phyloP scores from a whole-genome alignment of 2,888 invertebrate genomes.

The Augochlorella aurata region DNA sequence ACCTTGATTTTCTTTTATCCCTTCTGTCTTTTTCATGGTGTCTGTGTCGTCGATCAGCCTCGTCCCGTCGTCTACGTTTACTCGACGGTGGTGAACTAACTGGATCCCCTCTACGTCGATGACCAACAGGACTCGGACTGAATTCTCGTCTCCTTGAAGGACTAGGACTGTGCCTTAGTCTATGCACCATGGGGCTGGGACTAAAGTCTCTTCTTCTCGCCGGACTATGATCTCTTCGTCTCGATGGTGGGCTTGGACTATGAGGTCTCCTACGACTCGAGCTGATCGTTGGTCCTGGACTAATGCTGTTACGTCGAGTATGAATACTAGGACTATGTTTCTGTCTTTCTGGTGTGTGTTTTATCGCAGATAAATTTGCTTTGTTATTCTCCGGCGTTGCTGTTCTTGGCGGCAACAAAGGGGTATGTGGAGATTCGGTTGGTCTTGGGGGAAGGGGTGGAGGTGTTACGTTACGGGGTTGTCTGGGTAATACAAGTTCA shows the following conservation, averaged over 20 bases:
- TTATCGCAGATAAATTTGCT: constrained; percentile 53
- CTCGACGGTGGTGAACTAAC: constrained; percentile 79
- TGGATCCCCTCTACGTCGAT: constrained; percentile 77
- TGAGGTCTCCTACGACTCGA: constrained; percentile 75
- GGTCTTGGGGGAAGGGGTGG: constrained; percentile 70
- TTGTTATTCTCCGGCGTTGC: constrained; percentile 72
- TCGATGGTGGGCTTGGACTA: constrained; percentile 77
- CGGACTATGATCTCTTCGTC: constrained; percentile 77
- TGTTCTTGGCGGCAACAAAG: constrained; percentile 84
- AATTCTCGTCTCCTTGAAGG: constrained; percentile 75
- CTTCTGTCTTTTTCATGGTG: constrained; percentile 82
- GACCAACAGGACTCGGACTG: constrained; percentile 74
- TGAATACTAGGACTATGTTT: constrained; percentile 72
- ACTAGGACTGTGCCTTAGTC: constrained; percentile 77
- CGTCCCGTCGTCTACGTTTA: constrained; percentile 81
- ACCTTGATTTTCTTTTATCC: constrained; percentile 82
- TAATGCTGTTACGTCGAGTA: constrained; percentile 65
- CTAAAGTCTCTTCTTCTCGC: constrained; percentile 77
- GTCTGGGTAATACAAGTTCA: constrained; percentile 76
- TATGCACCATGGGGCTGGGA: constrained; percentile 73
- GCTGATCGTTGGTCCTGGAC: constrained; percentile 60
- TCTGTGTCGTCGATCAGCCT: constrained; percentile 81
- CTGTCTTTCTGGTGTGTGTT: constrained; percentile 67
- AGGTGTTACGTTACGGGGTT: constrained; percentile 70
- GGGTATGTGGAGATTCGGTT: constrained; percentile 88